These are phyloP conservation scores for Drosophila birchii DNA, from an alignment of 2,888 invertebrate species.

Conservation along the genomic window DNA sequence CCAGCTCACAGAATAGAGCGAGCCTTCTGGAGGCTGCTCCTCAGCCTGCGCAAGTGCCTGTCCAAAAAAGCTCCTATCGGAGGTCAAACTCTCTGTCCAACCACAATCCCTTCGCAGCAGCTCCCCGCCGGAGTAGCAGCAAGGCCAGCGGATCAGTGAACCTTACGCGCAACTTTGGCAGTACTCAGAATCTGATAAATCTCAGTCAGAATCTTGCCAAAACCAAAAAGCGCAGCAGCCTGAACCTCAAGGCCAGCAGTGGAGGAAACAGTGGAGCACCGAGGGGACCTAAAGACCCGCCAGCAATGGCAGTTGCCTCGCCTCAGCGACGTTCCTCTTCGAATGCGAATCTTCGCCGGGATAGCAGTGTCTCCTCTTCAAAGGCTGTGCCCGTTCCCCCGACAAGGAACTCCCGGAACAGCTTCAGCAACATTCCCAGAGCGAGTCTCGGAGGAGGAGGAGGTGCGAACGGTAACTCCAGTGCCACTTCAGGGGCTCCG, in stretches of 20 bases:
- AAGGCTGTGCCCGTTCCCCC: constrained; percentile 68
- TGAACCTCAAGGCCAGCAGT: constrained; percentile 80
- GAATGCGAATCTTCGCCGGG: constrained; percentile 82
- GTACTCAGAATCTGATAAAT: constrained; percentile 84
- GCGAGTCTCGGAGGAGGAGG: constrained; percentile 81
- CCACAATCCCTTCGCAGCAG: constrained; percentile 76
- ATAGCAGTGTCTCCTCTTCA: constrained; percentile 72
- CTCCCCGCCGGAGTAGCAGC: constrained; percentile 70
- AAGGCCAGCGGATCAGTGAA: constrained; percentile 78
- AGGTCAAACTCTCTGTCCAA: constrained; percentile 82
- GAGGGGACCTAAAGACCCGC: constrained; percentile 79
- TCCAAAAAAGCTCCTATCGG: constrained; percentile 70
- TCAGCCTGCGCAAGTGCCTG: constrained; percentile 27
- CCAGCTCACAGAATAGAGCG: constrained; percentile 78
- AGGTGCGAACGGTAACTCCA: constrained; percentile 17
- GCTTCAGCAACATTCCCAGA: constrained; percentile 84
- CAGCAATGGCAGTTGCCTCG: constrained; percentile 44
- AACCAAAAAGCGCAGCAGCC: constrained; percentile 84
- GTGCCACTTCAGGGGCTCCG: constrained; percentile 29
- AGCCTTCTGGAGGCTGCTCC: constrained; percentile 57
- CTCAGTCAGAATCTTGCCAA: constrained; percentile 83
- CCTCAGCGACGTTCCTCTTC: constrained; percentile 81
- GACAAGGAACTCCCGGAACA: constrained; percentile 74
- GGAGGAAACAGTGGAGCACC: constrained; percentile 39
- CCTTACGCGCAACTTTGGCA: constrained; percentile 83